Conservation (phyloP, 2,113 vertebrate genomes). For the Falco punctatus region DNA sequence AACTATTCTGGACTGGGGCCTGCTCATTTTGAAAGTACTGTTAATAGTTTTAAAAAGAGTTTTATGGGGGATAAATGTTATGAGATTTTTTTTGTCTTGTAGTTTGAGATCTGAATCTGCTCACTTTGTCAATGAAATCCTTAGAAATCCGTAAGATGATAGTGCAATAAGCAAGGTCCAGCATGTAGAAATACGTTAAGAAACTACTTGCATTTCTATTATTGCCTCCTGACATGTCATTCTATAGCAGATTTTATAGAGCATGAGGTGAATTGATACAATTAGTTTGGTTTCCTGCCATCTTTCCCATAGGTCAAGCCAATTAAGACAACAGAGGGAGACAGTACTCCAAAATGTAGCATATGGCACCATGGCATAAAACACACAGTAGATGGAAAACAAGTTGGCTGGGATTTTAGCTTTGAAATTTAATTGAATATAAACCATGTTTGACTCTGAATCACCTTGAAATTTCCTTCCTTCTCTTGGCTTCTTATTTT, state of each 20-base stretch:
- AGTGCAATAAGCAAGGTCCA: not conserved
- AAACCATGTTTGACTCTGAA: constrained; percentile 39
- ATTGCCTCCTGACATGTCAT: not conserved
- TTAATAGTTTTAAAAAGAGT: not conserved
- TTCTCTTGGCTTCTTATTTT: not conserved
- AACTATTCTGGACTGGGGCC: not conserved
- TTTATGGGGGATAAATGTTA: not conserved
- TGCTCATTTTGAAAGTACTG: not conserved
- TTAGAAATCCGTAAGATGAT: not conserved
- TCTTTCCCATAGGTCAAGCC: constrained; percentile 75
- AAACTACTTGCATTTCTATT: not conserved
- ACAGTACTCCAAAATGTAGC: constrained; percentile 58
- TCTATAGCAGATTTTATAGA: constrained; percentile 54
- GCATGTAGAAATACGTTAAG: not conserved
- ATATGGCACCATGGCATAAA: constrained; percentile 67
- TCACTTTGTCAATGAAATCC: not conserved
- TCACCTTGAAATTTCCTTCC: constrained; percentile 37
- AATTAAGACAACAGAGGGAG: constrained; percentile 72
- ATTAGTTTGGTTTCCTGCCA: constrained; percentile 75
- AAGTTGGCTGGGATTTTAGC: constrained; percentile 46
- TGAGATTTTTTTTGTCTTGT: not conserved
- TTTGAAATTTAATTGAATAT: constrained; percentile 61
- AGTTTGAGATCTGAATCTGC: not conserved
- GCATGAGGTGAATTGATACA: constrained; percentile 61
- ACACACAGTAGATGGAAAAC: constrained; percentile 44